A percentile compares a stretch with the other conserved stretches of the same genome.
Conservation (phyloP, 2,888 invertebrate species). For the Calameuta pallipes region DNA sequence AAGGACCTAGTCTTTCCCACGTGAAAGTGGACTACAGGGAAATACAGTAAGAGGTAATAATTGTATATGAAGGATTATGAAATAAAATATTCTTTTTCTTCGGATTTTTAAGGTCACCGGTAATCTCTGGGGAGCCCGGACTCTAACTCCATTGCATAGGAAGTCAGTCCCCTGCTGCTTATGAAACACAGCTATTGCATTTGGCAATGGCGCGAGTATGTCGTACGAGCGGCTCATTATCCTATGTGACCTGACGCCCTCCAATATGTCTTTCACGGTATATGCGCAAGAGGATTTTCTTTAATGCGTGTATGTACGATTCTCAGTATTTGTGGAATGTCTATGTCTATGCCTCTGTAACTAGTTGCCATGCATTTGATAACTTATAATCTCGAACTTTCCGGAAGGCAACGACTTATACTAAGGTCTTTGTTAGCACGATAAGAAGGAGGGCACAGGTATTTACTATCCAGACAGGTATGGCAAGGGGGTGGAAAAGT, state of each 20-base stretch:
- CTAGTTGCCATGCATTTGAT: not conserved
- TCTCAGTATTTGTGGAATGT: not conserved
- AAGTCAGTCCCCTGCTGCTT: conserved; percentile 6
- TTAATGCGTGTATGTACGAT: not conserved
- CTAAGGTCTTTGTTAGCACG: not conserved
- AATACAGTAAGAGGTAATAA: not conserved
- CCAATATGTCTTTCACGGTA: not conserved
- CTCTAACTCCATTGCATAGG: not conserved
- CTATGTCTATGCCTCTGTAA: not conserved
- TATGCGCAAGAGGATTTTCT: not conserved
- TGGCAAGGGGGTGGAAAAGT: conserved; percentile 24
- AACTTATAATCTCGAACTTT: not conserved
- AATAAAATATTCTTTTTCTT: not conserved
- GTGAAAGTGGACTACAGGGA: not conserved
- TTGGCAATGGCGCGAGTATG: conserved; percentile 36
- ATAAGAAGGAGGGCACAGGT: not conserved
- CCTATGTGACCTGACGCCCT: conserved; percentile 27
- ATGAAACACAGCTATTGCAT: conserved; percentile 36
- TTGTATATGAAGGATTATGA: not conserved
- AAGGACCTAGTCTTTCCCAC: not conserved
- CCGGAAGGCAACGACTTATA: not conserved
- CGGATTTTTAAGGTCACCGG: not conserved
- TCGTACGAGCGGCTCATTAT: conserved; percentile 21
- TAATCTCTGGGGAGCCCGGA: not conserved
- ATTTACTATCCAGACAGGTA: conserved; percentile 12